Conservation (phyloP, 2,888 invertebrate species). For the Psococerastis gibbosa region DNA sequence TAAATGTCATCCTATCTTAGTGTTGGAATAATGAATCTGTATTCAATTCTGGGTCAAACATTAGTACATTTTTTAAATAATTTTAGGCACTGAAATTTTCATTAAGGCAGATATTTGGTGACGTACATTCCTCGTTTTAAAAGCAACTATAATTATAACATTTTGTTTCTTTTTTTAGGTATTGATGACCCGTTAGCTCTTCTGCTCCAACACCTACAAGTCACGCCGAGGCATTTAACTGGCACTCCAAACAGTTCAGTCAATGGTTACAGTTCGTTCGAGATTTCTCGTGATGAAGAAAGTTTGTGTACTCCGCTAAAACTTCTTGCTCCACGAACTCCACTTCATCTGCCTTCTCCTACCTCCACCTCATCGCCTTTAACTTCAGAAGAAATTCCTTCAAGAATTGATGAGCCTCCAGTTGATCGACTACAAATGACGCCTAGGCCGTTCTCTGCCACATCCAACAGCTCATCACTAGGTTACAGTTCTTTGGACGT, state of each 20-base stretch:
- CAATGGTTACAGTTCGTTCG: conserved; percentile 11
- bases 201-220: conserved; percentile 22
- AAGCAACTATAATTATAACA: background rate
- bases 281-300: background rate
- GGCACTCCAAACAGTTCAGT: conserved; percentile 11
- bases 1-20: too few relatives aligned
- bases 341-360: conserved; percentile 1
- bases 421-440: too few relatives aligned
- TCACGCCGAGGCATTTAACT: conserved; percentile 11
- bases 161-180: conserved; percentile 1
- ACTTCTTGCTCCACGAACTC: background rate
- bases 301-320: conserved; percentile 9
- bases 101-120: background rate
- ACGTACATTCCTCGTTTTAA: background rate
- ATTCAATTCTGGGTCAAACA: too few relatives aligned
- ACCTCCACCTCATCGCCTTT: too few relatives aligned
- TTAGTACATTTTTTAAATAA: too few relatives aligned
- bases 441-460: too few relatives aligned
- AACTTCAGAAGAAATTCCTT: too few relatives aligned
- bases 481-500: too few relatives aligned
- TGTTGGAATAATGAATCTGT: too few relatives aligned
- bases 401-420: too few relatives aligned
- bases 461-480: too few relatives aligned
- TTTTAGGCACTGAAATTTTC: background rate
- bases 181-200: conserved; percentile 64